phyloP scores from a whole-genome alignment of 2,888 invertebrate species.

The Cryptophagus acutangulus region DNA sequence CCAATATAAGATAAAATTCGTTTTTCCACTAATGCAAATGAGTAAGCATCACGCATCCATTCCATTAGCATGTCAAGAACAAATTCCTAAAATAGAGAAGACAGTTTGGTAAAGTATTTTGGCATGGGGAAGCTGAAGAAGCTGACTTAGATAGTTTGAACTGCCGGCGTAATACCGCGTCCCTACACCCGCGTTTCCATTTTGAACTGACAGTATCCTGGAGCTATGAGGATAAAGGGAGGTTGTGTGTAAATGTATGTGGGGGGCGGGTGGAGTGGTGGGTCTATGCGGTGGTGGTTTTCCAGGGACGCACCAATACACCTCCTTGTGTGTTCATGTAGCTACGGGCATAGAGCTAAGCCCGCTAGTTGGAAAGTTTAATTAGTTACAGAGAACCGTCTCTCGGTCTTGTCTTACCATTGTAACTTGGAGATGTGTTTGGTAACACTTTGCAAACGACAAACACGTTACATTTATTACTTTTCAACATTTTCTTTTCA shows the following conservation, averaged over 20 bases:
- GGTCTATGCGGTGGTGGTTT: slow-evolving; percentile 23
- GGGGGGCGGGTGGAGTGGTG: slow-evolving; percentile 26
- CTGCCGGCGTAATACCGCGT: too few relatives aligned
- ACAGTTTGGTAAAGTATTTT: slow-evolving; percentile 28
- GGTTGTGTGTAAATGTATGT: slow-evolving; percentile 18
- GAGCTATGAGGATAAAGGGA: slow-evolving; percentile 42
- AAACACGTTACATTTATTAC: slow-evolving; percentile 10
- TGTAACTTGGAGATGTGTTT: slow-evolving; percentile 40
- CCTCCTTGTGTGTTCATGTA: slow-evolving; percentile 30
- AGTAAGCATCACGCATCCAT: slow-evolving; percentile 1
- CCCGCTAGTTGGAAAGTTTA: slow-evolving; percentile 50
- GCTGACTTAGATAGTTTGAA: slow-evolving; percentile 29
- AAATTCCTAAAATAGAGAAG: slow-evolving; percentile 18
- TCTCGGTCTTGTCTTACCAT: slow-evolving; percentile 41
- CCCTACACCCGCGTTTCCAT: slow-evolving; percentile 23
- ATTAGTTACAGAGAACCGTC: slow-evolving; percentile 48
- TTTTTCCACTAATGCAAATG: too few relatives aligned
- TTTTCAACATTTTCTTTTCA: too few relatives aligned
- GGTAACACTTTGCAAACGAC: slow-evolving; percentile 16
- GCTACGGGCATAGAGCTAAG: slow-evolving; percentile 43
- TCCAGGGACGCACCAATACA: slow-evolving; percentile 21
- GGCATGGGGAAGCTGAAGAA: slow-evolving; percentile 23
- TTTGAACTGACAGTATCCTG: slow-evolving; percentile 43
- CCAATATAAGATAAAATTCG: too few relatives aligned
- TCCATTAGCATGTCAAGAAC: slow-evolving; percentile 5